Evolutionary conservation across 2,888 invertebrate genomes (phyloP).

Genomic region (Hipparchia sbordonii): DNA sequence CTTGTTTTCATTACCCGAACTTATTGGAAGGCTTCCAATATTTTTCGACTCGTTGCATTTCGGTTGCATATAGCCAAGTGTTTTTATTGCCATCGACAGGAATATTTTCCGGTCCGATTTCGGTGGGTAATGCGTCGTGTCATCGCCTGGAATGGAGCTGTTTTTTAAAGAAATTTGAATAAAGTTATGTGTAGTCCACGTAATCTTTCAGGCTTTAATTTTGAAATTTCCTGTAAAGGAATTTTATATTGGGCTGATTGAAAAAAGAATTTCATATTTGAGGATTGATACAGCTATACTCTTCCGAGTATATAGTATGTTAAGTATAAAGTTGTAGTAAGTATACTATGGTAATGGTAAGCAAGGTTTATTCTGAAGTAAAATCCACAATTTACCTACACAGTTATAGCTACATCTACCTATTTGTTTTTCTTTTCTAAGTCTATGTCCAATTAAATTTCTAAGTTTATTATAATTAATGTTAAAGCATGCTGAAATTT

Average conservation of each 20-base stretch:
- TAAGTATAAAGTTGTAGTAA: too few species aligned
- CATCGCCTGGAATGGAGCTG: constrained; percentile 27
- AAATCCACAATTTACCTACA: too few species aligned
- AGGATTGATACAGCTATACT: too few species aligned
- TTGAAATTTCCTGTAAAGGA: neutral
- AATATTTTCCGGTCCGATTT: constrained; percentile 53
- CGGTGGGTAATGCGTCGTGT: constrained; percentile 40
- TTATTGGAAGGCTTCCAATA: constrained; percentile 79
- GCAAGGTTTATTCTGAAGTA: too few species aligned
- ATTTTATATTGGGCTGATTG: neutral
- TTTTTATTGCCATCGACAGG: constrained; percentile 62
- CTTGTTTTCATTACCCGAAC: constrained; percentile 78
- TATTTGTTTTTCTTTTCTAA: too few species aligned
- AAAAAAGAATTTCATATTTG: too few species aligned
- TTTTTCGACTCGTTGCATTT: constrained; percentile 72
- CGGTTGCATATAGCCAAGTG: constrained; percentile 62
- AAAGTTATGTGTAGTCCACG: constrained; percentile 2
- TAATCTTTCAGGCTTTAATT: neutral
- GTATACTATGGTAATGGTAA: too few species aligned
- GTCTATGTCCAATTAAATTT: too few species aligned
- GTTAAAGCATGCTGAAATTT: too few species aligned
- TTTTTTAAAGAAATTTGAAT: constrained; percentile 25
- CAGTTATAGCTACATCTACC: too few species aligned
- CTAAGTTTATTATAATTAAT: too few species aligned
- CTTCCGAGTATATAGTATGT: too few species aligned